Conservation (phyloP, 1,140 invertebrate genomes). For the Mactra quadrangularis region DNA sequence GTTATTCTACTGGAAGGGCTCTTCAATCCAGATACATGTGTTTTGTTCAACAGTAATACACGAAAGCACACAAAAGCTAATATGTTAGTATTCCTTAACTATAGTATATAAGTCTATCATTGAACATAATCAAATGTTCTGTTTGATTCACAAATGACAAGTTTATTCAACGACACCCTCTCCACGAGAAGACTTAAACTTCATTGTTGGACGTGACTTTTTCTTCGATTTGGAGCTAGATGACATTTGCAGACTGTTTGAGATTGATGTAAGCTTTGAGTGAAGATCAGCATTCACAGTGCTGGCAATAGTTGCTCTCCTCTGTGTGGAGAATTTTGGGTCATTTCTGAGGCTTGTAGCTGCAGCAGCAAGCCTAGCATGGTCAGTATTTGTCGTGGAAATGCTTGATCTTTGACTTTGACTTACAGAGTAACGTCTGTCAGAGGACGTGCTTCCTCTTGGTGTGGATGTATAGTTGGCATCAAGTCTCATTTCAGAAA, state of each 20-base stretch:
- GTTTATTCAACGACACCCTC: slow-evolving; percentile 7
- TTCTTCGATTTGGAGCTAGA: slow-evolving; percentile 4
- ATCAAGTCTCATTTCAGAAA: slow-evolving; percentile 9
- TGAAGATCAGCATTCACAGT: slow-evolving; percentile 33
- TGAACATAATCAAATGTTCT: no score
- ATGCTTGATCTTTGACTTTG: slow-evolving; percentile 4
- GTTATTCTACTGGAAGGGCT: no score
- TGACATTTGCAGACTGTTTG: not conserved
- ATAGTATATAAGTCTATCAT: no score
- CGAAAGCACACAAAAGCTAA: no score
- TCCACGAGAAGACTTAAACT: slow-evolving; percentile 45
- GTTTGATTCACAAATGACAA: no score
- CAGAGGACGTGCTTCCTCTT: slow-evolving; percentile 27
- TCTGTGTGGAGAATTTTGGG: slow-evolving; percentile 9
- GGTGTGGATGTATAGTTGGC: slow-evolving; percentile 3
- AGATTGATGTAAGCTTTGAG: slow-evolving; percentile 29
- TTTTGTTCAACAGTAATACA: no score
- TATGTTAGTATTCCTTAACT: no score
- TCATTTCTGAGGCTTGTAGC: not conserved
- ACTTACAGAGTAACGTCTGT: not conserved
- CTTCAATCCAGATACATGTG: no score
- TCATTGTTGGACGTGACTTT: slow-evolving; percentile 24
- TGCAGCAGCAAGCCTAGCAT: slow-evolving; percentile 1
- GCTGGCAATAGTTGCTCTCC: slow-evolving; percentile 30
- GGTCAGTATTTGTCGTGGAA: not conserved